Base-by-base conservation (phyloP, 2,797 vertebrate species). In the Apogon talboti region DNA sequence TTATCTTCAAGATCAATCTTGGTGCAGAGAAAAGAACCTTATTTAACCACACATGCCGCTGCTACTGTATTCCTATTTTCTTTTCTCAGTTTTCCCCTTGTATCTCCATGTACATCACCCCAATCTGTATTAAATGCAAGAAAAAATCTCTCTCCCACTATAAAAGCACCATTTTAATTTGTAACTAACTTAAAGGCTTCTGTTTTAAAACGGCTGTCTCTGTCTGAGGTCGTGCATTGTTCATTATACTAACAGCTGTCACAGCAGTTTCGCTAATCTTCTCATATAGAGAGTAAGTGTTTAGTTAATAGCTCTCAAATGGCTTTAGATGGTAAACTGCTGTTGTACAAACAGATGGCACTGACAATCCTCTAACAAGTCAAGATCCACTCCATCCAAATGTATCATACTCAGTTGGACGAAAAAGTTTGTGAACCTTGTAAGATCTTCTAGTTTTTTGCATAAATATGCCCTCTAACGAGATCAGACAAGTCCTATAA, bases 1-100 rank as follows among this genome's bases (percentile, higher is more conserved):
- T 86, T 81, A 83, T 78, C 81, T 66, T 16, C 11, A 21, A 53
- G 40, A 72, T 87, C 82, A 81, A n/a, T 71, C 46, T 66, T 46
- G 16, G 44, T 62, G 16, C 52, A 69, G 49, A 57, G 66, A 72
- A 82, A 59, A 9, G 38, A 68, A 67, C 43, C 54, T 74, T 10
- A 60, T 74, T 68, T 57, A 81, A 24, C 69, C 48, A 30, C 50
- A 10, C 33, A 35, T 10, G 33, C 33, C 47, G 46, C 47, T 16
- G 11, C 50, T 56, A 8, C 33, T 9, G 33, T 35, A 7, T 56
- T 48, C 38, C 52, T 55, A 1, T 37, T 57, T 19, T 37, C 33
- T 37, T 41, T 33, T 62, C 11, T 59, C 18, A 7, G 0, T 35
- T 18, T 38, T 8, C 24, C 37, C 18, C 24, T 42, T 33, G 3